Conservation (phyloP, 30 jellyfish, hydroid and myxozoan species). For the Cassiopea xamachana region DNA sequence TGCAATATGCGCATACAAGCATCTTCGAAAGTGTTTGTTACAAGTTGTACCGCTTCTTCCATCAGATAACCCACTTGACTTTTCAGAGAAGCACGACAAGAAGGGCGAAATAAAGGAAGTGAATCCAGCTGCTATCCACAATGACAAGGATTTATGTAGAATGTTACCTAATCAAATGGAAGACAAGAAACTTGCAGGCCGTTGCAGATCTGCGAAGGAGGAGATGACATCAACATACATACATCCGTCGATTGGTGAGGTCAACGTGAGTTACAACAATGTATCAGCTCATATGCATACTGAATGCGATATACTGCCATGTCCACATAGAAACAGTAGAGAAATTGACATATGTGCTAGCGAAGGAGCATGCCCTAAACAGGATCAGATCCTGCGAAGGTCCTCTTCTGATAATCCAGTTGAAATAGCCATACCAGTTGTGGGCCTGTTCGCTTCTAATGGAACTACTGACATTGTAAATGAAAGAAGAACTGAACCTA, state of each 20-base stretch:
- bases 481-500: background rate
- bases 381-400: background rate
- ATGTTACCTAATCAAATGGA: background rate
- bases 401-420: background rate
- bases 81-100: background rate
- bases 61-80: background rate
- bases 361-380: background rate
- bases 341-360: background rate
- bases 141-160: background rate
- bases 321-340: conserved; percentile 36
- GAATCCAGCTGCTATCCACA: background rate
- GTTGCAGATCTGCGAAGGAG: background rate
- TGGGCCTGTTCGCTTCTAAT: background rate
- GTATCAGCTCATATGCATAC: conserved; percentile 59
- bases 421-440: background rate
- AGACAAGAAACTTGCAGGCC: background rate
- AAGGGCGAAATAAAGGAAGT: background rate
- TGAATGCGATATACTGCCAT: conserved; percentile 64
- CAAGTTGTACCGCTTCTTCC: no score
- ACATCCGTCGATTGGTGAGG: conserved; percentile 7
- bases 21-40: no score
- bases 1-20: no score
- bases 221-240: conserved; percentile 12
- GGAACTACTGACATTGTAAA: background rate
- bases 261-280: conserved; percentile 1